phyloP scores from a whole-genome alignment of 2,113 vertebrate genomes.

The crab-eating macaque (Macaca fascicularis) region DNA sequence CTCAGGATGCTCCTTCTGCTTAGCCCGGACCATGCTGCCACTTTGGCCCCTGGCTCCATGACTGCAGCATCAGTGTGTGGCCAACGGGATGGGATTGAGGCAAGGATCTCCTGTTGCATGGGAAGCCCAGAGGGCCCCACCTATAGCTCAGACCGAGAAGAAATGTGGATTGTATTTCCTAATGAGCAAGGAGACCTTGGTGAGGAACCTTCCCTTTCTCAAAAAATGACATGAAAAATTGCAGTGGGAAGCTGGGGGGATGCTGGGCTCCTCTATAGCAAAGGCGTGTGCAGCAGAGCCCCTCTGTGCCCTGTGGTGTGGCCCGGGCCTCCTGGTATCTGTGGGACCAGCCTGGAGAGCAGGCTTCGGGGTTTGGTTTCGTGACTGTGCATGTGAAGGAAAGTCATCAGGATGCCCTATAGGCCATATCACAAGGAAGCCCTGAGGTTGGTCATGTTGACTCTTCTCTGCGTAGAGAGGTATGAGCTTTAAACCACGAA shows the following conservation, averaged over 20 bases:
- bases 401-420: not conserved
- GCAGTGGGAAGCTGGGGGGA: not conserved
- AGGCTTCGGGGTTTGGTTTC: not conserved
- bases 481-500: not conserved
- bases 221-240: not conserved
- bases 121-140: not conserved
- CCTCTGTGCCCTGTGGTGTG: fast-evolving
- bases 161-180: not conserved
- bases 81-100: not conserved
- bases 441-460: not conserved
- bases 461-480: not conserved
- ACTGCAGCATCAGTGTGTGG: not conserved
- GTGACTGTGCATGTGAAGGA: not conserved
- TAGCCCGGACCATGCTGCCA: not conserved
- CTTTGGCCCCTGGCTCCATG: not conserved
- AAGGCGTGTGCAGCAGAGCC: too few relatives aligned
- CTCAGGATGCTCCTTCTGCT: not conserved
- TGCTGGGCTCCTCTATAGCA: not conserved
- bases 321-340: not conserved
- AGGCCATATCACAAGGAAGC: not conserved
- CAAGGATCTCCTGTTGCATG: too few relatives aligned
- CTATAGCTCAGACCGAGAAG: not conserved
- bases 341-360: not conserved
- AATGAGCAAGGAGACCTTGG: not conserved
- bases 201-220: not conserved